Evolutionary conservation across 2,113 vertebrate species (phyloP).

Genomic region (Crotalus viridis): DNA sequence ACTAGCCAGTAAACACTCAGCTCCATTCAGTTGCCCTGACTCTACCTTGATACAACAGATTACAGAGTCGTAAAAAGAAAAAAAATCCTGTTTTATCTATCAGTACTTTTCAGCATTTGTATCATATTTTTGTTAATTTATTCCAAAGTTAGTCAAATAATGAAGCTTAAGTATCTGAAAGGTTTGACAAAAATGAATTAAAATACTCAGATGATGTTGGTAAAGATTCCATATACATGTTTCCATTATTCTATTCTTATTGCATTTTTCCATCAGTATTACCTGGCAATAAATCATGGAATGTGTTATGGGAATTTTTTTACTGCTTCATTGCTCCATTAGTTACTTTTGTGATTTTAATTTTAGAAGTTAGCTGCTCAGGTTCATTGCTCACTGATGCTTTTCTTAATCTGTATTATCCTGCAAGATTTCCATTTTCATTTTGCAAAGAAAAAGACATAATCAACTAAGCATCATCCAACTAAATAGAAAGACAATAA

Average conservation of each 20-base stretch:
- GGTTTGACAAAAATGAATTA: background rate
- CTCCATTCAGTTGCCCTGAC: background rate
- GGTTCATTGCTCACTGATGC: background rate
- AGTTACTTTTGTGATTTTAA: background rate
- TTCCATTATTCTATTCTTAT: background rate
- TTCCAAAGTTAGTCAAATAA: background rate
- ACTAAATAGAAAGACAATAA: conserved; percentile 13
- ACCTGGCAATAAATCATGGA: background rate
- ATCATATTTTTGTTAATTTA: background rate
- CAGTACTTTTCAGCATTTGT: background rate
- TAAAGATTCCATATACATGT: background rate
- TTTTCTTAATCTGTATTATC: background rate
- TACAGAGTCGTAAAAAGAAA: background rate
- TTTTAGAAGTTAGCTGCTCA: background rate
- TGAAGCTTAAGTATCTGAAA: background rate
- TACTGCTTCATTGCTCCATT: background rate
- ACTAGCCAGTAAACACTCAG: background rate
- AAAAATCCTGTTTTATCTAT: background rate
- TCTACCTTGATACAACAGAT: background rate
- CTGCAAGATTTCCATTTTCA: background rate
- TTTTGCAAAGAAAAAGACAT: conserved; percentile 10
- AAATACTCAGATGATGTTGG: background rate
- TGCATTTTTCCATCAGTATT: background rate
- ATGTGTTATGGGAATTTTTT: background rate
- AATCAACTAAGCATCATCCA: background rate